phyloP scores from a whole-genome alignment of 2,888 invertebrate species.

The Nowickia ferox region DNA sequence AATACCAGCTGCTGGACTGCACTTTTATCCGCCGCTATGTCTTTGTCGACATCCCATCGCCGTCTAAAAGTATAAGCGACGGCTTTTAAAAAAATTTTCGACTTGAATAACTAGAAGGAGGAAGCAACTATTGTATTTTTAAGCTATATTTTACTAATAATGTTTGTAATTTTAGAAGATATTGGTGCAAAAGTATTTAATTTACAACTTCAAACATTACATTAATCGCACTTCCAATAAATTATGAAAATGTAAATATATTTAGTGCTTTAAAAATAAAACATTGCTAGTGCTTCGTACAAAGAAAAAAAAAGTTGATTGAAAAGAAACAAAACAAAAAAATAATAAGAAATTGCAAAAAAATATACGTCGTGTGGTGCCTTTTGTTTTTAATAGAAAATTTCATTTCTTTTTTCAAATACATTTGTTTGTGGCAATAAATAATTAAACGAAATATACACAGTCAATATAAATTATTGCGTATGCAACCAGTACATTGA shows the following conservation, averaged over 20 bases:
- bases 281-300: slow-evolving; percentile 66
- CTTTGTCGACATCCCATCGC: background rate
- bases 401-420: slow-evolving; percentile 2
- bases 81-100: background rate
- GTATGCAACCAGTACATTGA: slow-evolving; percentile 18
- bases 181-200: slow-evolving; percentile 37
- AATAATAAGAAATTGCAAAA: slow-evolving; percentile 36
- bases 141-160: slow-evolving; percentile 7
- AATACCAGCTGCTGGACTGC: too few species aligned
- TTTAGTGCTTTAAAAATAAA: slow-evolving; percentile 39
- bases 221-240: background rate
- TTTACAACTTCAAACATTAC: slow-evolving; percentile 10
- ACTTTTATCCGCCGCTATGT: too few species aligned
- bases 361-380: slow-evolving; percentile 59
- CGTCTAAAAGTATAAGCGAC: background rate
- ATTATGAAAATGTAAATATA: slow-evolving; percentile 49
- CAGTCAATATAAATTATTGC: slow-evolving; percentile 21
- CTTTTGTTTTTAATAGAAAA: slow-evolving; percentile 23
- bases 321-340: slow-evolving; percentile 51
- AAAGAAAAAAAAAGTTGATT: slow-evolving; percentile 40
- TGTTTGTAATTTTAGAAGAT: background rate
- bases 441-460: slow-evolving; percentile 10
- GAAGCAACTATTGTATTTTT: background rate
- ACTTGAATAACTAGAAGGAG: slow-evolving; percentile 3
- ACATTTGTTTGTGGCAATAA: background rate